Evolutionary conservation across 2,888 invertebrate species (phyloP).

Genomic region (Thumatha senex): DNA sequence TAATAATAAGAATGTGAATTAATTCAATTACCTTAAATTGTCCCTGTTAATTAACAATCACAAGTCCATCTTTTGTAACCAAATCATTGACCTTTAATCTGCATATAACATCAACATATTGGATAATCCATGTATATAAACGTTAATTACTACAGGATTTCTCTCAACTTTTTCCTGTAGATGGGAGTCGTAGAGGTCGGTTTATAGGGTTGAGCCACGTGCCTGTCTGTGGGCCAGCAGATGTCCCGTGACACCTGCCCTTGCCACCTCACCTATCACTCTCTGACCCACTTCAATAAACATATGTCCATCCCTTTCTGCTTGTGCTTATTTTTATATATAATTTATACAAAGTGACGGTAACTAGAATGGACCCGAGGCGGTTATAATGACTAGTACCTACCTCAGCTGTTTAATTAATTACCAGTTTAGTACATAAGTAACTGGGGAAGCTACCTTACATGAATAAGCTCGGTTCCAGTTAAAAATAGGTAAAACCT

Average conservation of each 20-base stretch:
- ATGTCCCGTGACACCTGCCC: slow-evolving; percentile 82
- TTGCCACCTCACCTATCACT: slow-evolving; percentile 70
- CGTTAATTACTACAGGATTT: slow-evolving; percentile 57
- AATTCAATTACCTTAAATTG: background rate
- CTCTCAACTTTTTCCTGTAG: slow-evolving; percentile 67
- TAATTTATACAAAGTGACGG: slow-evolving; percentile 80
- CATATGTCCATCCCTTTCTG: slow-evolving; percentile 62
- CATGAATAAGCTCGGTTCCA: background rate
- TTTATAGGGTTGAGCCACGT: slow-evolving; percentile 79
- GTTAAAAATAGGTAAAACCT: no score
- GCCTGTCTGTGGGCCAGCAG: slow-evolving; percentile 72
- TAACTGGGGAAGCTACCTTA: slow-evolving; percentile 8
- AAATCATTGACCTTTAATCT: background rate
- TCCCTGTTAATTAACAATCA: background rate
- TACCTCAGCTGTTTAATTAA: slow-evolving; percentile 59
- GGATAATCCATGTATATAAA: slow-evolving; percentile 10
- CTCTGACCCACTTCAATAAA: slow-evolving; percentile 53
- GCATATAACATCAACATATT: slow-evolving; percentile 12
- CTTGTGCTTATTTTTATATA: slow-evolving; percentile 79
- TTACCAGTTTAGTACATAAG: slow-evolving; percentile 44
- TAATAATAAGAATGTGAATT: no score
- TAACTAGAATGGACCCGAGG: slow-evolving; percentile 78
- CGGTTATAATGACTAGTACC: slow-evolving; percentile 74
- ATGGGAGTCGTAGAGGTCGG: slow-evolving; percentile 60
- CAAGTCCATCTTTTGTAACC: background rate